Evolutionary conservation across 2,797 vertebrate species (phyloP).

Genomic region (Helostoma temminkii): DNA sequence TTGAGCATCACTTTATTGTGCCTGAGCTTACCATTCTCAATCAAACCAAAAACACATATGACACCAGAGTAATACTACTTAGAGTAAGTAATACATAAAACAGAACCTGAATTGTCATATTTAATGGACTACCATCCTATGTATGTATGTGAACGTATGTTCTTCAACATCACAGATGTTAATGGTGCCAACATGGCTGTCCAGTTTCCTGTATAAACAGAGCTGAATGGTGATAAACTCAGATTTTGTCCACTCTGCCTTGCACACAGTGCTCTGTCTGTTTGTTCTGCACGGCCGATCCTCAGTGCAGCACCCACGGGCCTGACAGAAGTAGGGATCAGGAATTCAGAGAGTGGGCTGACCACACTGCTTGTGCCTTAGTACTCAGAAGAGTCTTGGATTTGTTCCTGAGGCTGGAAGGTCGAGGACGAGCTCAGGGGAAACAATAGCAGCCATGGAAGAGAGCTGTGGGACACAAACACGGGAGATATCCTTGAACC

Average conservation of each 20-base stretch:
- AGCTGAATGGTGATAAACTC: slow-evolving; percentile 20
- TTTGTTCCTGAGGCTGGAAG: slow-evolving; percentile 73
- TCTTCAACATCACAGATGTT: slow-evolving; percentile 7
- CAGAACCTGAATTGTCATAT: no score
- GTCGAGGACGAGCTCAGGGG: slow-evolving; percentile 54
- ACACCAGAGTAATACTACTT: no score
- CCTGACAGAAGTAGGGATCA: slow-evolving; percentile 65
- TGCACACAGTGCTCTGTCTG: slow-evolving; percentile 71
- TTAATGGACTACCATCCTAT: slow-evolving; percentile 34
- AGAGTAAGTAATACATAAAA: no score
- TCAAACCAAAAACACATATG: no score
- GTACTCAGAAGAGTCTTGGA: slow-evolving; percentile 76
- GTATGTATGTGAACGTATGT: slow-evolving; percentile 40
- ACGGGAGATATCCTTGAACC: slow-evolving; percentile 80
- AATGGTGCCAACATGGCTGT: slow-evolving; percentile 47
- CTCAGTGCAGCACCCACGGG: slow-evolving; percentile 74
- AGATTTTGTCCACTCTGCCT: slow-evolving; percentile 62
- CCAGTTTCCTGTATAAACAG: slow-evolving; percentile 66
- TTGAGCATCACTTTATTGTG: no score
- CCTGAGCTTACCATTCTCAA: no score
- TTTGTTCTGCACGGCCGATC: slow-evolving; percentile 51
- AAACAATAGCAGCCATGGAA: slow-evolving; percentile 82
- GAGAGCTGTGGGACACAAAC: slow-evolving; percentile 83
- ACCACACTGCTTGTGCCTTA: slow-evolving; percentile 66
- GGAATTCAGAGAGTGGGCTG: slow-evolving; percentile 81